These are phyloP conservation scores for Trichonephila clavipes DNA, from an alignment of 1,140 invertebrate species.

Conservation along the genomic window DNA sequence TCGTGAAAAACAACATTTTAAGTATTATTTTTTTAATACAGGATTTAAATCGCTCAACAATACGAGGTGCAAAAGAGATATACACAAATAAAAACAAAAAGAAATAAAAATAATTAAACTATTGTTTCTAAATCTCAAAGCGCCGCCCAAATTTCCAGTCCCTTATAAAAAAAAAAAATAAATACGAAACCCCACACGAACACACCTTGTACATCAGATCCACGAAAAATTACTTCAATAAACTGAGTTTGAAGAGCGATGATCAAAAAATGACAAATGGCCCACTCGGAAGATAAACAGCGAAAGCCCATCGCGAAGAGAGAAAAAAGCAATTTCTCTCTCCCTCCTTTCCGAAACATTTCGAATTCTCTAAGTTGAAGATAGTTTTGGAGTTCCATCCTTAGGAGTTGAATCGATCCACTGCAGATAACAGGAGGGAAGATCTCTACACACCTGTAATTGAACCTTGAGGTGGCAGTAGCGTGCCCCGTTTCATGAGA, in stretches of 20 bases:
- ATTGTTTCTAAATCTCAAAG: not conserved
- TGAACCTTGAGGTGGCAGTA: not conserved
- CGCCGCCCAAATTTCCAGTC: not conserved
- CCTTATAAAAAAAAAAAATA: not conserved
- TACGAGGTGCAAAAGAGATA: not conserved
- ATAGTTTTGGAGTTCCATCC: not conserved
- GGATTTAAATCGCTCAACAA: no score
- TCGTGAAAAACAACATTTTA: no score
- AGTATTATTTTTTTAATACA: no score
- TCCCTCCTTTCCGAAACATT: not conserved
- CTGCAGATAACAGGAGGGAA: slow-evolving; percentile 43
- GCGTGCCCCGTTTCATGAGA: not conserved
- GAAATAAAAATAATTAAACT: not conserved
- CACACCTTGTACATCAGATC: not conserved
- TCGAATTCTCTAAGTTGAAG: not conserved
- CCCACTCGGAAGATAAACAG: not conserved
- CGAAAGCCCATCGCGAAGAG: not conserved
- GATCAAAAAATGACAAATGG: slow-evolving; percentile 1
- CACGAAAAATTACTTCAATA: not conserved
- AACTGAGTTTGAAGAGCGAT: not conserved
- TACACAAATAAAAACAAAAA: not conserved
- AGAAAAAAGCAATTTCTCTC: not conserved
- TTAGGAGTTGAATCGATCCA: slow-evolving; percentile 20
- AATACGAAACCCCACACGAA: not conserved
- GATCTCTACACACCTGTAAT: not conserved